Evolutionary conservation across 2,113 vertebrate species (phyloP).

Genomic region (Motacilla alba): DNA sequence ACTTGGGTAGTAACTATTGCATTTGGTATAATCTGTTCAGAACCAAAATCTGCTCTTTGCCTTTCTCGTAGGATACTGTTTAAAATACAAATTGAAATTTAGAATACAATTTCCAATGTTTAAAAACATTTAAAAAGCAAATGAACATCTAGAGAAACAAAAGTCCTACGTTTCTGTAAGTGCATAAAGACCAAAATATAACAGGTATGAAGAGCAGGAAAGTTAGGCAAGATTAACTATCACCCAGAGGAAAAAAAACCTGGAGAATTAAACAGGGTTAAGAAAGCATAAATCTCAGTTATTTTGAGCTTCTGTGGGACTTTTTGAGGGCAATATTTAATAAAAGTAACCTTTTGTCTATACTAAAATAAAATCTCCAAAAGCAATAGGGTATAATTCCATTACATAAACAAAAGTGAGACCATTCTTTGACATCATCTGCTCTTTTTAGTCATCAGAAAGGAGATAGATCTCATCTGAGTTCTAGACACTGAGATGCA

Average conservation of each 20-base stretch:
- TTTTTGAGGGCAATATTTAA: neutral
- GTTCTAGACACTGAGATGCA: neutral
- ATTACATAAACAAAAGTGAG: neutral
- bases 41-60: neutral
- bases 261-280: neutral
- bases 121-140: neutral
- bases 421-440: neutral
- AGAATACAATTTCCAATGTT: neutral
- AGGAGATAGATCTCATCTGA: neutral
- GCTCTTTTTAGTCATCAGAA: neutral
- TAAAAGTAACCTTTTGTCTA: neutral
- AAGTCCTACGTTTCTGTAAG: neutral
- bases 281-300: neutral
- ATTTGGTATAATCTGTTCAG: neutral
- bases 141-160: accelerated
- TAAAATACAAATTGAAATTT: neutral
- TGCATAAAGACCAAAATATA: neutral
- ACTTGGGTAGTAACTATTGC: neutral
- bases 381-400: neutral
- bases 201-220: neutral
- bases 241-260: neutral
- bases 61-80: neutral
- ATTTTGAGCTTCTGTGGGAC: neutral
- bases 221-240: neutral
- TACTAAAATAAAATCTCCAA: neutral